These are phyloP conservation scores for Osmerus eperlanus DNA, from an alignment of 2,113 vertebrate species.

Conservation along the genomic window DNA sequence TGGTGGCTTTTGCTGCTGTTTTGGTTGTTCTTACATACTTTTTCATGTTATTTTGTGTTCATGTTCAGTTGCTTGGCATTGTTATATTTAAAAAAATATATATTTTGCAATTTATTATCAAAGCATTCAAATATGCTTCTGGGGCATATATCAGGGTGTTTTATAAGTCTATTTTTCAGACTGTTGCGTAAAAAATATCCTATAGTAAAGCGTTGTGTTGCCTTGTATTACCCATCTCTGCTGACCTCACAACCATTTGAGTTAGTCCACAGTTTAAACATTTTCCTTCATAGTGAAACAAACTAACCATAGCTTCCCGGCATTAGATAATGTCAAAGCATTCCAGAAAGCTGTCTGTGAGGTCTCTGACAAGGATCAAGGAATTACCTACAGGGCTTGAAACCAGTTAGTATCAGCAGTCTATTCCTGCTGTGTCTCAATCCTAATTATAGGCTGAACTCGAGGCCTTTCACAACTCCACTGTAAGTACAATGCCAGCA, in stretches of 20 bases:
- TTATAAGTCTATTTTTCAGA: not conserved
- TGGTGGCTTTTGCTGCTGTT: not conserved
- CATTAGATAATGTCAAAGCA: not conserved
- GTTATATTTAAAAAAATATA: no score
- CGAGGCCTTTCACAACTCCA: not conserved
- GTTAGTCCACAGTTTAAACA: not conserved
- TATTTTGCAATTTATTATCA: no score
- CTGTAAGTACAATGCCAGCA: conserved; percentile 2
- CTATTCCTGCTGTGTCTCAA: not conserved
- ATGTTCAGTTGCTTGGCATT: no score
- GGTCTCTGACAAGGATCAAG: not conserved
- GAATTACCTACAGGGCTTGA: not conserved
- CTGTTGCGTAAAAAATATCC: not conserved
- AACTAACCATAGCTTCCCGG: not conserved
- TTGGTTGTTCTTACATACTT: not conserved
- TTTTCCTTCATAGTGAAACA: not conserved
- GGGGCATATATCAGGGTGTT: no score
- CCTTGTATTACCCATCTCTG: not conserved
- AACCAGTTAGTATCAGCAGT: not conserved
- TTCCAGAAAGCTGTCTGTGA: not conserved
- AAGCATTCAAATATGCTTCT: no score
- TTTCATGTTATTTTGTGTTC: not conserved
- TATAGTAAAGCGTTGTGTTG: not conserved
- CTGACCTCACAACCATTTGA: not conserved
- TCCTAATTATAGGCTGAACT: not conserved